phyloP scores from a whole-genome alignment of 2,797 vertebrate genomes.

The Pterois miles region DNA sequence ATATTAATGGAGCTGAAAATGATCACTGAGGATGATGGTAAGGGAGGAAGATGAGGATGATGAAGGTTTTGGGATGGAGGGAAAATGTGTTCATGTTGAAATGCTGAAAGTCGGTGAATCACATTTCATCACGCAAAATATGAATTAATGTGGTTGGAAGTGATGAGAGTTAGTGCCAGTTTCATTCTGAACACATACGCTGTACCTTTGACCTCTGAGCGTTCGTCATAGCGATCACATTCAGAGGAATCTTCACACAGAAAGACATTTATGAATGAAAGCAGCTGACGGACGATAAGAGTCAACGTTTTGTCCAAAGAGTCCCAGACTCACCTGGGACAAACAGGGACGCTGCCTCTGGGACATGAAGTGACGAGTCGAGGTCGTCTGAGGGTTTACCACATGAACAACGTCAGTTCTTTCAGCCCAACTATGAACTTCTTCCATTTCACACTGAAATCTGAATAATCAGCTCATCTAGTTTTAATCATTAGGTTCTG shows the following conservation, averaged over 20 bases:
- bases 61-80: constrained; percentile 1
- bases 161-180: background rate
- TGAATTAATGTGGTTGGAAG: background rate
- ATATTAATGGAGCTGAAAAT: background rate
- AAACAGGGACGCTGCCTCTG: constrained; percentile 79
- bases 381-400: constrained; percentile 84
- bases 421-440: background rate
- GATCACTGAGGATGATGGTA: constrained; percentile 17
- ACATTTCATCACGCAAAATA: constrained; percentile 6
- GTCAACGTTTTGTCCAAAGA: background rate
- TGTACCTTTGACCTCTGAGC: constrained; percentile 76
- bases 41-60: constrained; percentile 10
- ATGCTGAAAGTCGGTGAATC: no score
- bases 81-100: background rate
- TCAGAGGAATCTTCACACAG: constrained; percentile 71
- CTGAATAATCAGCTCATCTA: no score
- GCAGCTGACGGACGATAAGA: background rate
- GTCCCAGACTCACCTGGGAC: constrained; percentile 84
- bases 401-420: constrained; percentile 4
- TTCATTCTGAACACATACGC: background rate
- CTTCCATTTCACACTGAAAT: no score
- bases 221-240: constrained; percentile 72
- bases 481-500: no score
- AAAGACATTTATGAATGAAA: constrained; percentile 23
- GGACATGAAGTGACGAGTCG: constrained; percentile 86